These are phyloP conservation scores for Camponotus floridanus DNA, from an alignment of 1,140 invertebrate species.

Conservation along the genomic window DNA sequence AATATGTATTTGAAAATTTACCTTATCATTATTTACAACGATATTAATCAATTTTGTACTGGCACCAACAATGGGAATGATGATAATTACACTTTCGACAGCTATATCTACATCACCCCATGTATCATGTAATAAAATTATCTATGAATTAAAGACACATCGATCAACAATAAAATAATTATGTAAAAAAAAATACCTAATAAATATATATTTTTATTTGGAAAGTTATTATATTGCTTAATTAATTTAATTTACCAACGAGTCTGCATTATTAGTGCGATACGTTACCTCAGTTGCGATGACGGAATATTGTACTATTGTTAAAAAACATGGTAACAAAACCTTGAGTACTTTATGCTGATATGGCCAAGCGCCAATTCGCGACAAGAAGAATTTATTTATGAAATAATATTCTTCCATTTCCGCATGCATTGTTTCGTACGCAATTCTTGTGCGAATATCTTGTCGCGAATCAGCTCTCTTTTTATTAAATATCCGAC, in stretches of 20 bases:
- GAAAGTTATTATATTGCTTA: not conserved
- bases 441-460: not conserved
- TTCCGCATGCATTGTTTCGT: constrained; percentile 1
- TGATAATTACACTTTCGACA: not conserved
- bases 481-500: not conserved
- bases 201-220: not conserved
- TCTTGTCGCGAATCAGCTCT: not conserved
- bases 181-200: not conserved
- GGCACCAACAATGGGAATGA: not conserved
- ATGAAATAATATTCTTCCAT: constrained; percentile 19
- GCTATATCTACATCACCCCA: constrained; percentile 12
- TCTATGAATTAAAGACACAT: not conserved
- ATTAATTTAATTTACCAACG: not conserved
- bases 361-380: constrained; percentile 33
- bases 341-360: constrained; percentile 4
- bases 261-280: not conserved
- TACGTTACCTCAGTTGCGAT: not conserved
- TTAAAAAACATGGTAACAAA: not conserved
- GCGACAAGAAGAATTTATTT: constrained; percentile 20
- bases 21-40: constrained; percentile 21
- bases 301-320: not conserved
- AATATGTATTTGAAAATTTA: constrained; percentile 9
- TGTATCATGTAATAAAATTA: not conserved
- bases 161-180: not conserved
- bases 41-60: constrained; percentile 21